Conservation (phyloP, 2,113 vertebrate species). For the Megalops atlanticus region DNA sequence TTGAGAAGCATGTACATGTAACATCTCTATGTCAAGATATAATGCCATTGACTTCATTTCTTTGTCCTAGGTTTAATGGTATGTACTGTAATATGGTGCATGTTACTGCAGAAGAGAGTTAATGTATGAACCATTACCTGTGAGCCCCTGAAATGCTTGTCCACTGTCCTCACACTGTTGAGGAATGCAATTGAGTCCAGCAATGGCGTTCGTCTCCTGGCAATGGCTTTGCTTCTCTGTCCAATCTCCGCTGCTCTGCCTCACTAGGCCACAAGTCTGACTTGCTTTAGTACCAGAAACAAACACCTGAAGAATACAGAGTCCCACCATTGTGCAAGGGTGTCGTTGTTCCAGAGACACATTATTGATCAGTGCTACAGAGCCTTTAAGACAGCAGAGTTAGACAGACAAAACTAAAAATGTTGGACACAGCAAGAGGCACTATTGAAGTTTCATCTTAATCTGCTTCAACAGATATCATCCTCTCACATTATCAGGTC, state of each 20-base stretch:
- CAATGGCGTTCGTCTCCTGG: slow-evolving; percentile 26
- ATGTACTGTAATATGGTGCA: not conserved
- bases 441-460: too few species aligned
- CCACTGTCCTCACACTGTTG: not conserved
- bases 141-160: not conserved
- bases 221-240: slow-evolving; percentile 33
- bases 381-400: too few species aligned
- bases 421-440: too few species aligned
- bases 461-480: too few species aligned
- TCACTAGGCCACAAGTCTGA: slow-evolving; percentile 33
- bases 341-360: too few species aligned
- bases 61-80: not conserved
- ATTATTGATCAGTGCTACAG: not conserved
- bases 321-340: not conserved
- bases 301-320: slow-evolving; percentile 35
- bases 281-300: slow-evolving; percentile 27
- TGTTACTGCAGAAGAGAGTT: not conserved
- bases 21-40: too few species aligned
- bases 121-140: not conserved
- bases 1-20: too few species aligned
- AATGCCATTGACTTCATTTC: too few species aligned
- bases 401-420: too few species aligned
- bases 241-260: slow-evolving; percentile 27
- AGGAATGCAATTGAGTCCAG: not conserved
- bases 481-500: too few species aligned